Evolutionary conservation across 2,888 invertebrate genomes (phyloP).

Genomic region (Balanococcus diminutus): DNA sequence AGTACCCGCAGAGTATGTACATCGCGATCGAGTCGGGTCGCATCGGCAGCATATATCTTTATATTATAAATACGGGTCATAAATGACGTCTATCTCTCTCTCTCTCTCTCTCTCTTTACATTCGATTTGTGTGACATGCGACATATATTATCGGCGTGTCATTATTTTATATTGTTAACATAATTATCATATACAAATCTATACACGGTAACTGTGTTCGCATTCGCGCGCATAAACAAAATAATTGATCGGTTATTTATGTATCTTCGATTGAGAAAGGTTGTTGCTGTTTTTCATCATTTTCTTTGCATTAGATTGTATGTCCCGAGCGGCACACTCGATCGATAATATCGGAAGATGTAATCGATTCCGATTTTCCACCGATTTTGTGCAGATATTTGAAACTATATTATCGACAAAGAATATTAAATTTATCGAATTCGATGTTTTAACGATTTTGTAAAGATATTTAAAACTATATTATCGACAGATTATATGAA

Average conservation of each 20-base stretch:
- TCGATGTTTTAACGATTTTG: too few species aligned
- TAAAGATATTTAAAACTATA: too few species aligned
- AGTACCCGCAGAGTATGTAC: background rate
- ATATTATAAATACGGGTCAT: background rate
- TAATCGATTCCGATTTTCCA: too few species aligned
- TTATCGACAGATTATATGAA: too few species aligned
- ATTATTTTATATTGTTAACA: constrained; percentile 26
- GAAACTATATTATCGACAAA: too few species aligned
- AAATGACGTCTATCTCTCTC: background rate
- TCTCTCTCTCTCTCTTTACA: background rate
- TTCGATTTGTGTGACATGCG: background rate
- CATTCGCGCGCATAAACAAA: constrained; percentile 13
- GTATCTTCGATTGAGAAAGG: background rate
- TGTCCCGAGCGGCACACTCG: too few species aligned
- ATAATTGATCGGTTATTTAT: constrained; percentile 18
- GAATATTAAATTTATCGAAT: too few species aligned
- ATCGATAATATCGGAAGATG: too few species aligned
- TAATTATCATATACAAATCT: constrained; percentile 22
- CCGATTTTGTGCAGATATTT: too few species aligned
- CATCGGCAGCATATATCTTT: background rate
- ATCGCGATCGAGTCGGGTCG: too few species aligned
- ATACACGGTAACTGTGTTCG: background rate
- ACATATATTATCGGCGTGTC: constrained; percentile 19
- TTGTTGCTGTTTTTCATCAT: background rate
- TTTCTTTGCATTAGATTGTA: too few species aligned